A percentile compares a stretch with the other conserved stretches of the same genome.
Conservation (phyloP, 1,140 invertebrate species). For the Aplysia californica region DNA sequence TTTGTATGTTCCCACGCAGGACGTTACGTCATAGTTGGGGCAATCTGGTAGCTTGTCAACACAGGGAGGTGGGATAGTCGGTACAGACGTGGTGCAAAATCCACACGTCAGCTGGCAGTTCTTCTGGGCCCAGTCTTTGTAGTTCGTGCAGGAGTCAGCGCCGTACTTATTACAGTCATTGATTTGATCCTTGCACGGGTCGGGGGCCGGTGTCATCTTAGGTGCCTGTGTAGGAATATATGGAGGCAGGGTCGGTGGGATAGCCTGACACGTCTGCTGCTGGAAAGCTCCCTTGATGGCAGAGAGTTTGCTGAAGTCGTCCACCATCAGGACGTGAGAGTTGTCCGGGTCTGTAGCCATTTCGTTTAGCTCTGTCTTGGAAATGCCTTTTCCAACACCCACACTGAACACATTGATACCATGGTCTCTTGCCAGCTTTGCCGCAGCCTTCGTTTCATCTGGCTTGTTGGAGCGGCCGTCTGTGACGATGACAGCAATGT, state of each 20-base stretch:
- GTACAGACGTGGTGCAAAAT: constrained; percentile 31
- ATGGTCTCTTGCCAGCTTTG: constrained; percentile 35
- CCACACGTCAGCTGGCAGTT: constrained; percentile 41
- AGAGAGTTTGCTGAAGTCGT: constrained; percentile 52
- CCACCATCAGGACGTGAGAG: constrained; percentile 45
- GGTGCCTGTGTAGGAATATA: background rate
- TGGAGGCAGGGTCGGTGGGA: constrained; percentile 19
- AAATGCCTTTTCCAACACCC: constrained; percentile 51
- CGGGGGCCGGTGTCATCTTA: background rate
- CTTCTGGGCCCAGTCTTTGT: constrained; percentile 31
- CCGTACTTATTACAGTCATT: constrained; percentile 43
- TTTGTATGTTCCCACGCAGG: constrained; percentile 34
- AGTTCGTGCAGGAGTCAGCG: constrained; percentile 30
- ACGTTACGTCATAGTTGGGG: constrained; percentile 37
- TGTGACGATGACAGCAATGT: constrained; percentile 54
- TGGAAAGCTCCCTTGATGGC: constrained; percentile 51
- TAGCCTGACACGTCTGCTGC: background rate
- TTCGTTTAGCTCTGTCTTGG: constrained; percentile 39
- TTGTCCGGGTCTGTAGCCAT: constrained; percentile 46
- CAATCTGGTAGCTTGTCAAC: constrained; percentile 45
- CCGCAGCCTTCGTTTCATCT: constrained; percentile 37
- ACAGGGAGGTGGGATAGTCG: constrained; percentile 34
- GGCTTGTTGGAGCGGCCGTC: constrained; percentile 50
- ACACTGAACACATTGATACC: constrained; percentile 56
- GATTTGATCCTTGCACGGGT: constrained; percentile 38